Evolutionary conservation across 2,888 invertebrate genomes (phyloP).

Genomic region (Ceraclea dissimilis): DNA sequence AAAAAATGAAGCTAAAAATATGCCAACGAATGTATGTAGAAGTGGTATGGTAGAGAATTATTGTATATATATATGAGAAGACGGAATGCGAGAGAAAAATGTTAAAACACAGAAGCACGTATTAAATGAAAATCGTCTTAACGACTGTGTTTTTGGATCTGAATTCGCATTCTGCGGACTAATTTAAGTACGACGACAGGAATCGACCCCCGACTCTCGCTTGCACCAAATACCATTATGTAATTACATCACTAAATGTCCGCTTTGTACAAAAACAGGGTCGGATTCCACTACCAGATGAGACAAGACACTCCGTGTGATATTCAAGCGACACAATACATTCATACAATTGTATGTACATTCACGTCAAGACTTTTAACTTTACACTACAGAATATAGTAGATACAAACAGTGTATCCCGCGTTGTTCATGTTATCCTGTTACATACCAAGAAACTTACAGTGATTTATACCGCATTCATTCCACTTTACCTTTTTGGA

Average conservation of each 20-base stretch:
- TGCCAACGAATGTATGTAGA: too few relatives aligned
- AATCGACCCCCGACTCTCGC: constrained; percentile 11
- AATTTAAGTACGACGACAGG: constrained; percentile 19
- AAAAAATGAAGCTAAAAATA: neutral
- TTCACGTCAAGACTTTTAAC: too few relatives aligned
- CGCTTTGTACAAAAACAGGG: constrained; percentile 13
- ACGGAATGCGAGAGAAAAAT: too few relatives aligned
- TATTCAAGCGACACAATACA: too few relatives aligned
- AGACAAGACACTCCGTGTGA: neutral
- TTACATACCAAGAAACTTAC: neutral
- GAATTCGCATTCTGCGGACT: constrained; percentile 22
- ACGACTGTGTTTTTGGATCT: constrained; percentile 21
- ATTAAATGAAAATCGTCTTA: constrained; percentile 22
- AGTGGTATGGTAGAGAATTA: too few relatives aligned
- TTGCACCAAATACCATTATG: constrained; percentile 22
- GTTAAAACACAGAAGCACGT: constrained; percentile 15
- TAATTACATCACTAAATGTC: constrained; percentile 24
- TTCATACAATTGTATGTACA: too few relatives aligned
- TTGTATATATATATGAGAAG: too few relatives aligned
- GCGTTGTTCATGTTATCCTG: too few relatives aligned
- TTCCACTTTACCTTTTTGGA: neutral
- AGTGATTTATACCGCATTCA: constrained; percentile 1
- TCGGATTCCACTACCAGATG: neutral
- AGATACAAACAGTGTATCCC: too few relatives aligned
- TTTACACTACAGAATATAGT: too few relatives aligned